These are phyloP conservation scores for Allygus modestus DNA, from an alignment of 2,888 invertebrate genomes.

Conservation along the genomic window DNA sequence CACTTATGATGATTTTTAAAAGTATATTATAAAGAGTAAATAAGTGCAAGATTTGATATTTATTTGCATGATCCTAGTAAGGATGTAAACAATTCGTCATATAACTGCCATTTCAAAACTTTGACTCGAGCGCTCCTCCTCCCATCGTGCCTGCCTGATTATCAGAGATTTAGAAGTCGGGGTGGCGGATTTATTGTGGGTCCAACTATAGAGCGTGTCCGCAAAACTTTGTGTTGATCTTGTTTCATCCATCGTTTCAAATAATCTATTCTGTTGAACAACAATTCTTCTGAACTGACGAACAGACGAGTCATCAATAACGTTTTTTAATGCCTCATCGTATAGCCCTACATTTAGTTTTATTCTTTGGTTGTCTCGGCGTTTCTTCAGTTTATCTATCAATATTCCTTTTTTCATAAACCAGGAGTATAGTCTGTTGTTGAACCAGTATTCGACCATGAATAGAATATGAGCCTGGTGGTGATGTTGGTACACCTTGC, in stretches of 20 bases:
- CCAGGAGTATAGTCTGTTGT: not conserved
- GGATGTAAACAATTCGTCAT: too few relatives aligned
- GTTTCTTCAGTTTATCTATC: not conserved
- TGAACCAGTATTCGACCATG: constrained; percentile 33
- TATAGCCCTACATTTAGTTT: constrained; percentile 5
- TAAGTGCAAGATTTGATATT: too few relatives aligned
- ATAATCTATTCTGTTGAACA: not conserved
- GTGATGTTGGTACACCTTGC: constrained; percentile 35
- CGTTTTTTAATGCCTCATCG: not conserved
- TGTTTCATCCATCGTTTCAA: not conserved
- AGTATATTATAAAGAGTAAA: too few relatives aligned
- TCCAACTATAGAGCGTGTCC: not conserved
- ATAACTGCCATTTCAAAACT: too few relatives aligned
- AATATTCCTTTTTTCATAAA: not conserved
- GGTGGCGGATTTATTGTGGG: not conserved
- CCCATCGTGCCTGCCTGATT: not conserved
- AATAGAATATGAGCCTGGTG: not conserved
- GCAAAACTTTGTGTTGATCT: not conserved
- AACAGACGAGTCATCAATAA: not conserved
- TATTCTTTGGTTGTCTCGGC: not conserved
- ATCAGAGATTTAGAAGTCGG: not conserved
- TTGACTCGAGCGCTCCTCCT: not conserved
- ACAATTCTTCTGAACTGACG: constrained; percentile 1
- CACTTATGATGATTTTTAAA: too few relatives aligned
- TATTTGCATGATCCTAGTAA: too few relatives aligned